Evolutionary conservation across 2,888 invertebrate genomes (phyloP).

Genomic region (Dendrolimus pini): DNA sequence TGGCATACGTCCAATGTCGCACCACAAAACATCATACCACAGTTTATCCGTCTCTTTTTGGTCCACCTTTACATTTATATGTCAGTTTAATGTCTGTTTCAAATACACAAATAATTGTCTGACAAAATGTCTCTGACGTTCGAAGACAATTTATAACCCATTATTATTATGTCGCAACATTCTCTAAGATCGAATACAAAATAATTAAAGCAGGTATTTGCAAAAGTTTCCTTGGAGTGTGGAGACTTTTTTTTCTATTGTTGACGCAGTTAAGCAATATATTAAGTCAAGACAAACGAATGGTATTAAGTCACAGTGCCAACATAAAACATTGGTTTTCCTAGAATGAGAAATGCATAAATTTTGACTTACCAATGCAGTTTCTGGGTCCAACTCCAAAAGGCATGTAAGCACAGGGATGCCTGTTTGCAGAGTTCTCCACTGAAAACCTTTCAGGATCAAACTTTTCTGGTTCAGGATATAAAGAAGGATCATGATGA

Average conservation of each 20-base stretch:
- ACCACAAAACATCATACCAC: no score
- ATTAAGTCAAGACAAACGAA: constrained; percentile 29
- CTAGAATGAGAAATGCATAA: constrained; percentile 35
- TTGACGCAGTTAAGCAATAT: no score
- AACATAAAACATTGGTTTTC: constrained; percentile 30
- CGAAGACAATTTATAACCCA: no score
- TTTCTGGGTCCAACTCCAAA: constrained; percentile 58
- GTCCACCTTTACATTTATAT: background rate
- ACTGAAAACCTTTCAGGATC: constrained; percentile 60
- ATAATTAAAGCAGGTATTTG: no score
- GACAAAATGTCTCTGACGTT: no score
- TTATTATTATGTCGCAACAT: no score
- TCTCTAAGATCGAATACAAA: no score
- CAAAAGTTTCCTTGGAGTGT: constrained; percentile 12
- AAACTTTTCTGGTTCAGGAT: constrained; percentile 52
- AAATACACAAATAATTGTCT: no score
- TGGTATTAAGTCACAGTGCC: constrained; percentile 29
- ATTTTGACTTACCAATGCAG: constrained; percentile 46
- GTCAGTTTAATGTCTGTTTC: no score
- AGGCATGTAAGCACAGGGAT: constrained; percentile 47
- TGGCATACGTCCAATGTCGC: no score
- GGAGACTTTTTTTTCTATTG: constrained; percentile 15
- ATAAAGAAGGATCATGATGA: constrained; percentile 54
- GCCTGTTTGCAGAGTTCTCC: constrained; percentile 32
- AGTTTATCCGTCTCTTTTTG: no score